Conservation (phyloP, 2,888 invertebrate genomes). For the Prenolepis imparis region DNA sequence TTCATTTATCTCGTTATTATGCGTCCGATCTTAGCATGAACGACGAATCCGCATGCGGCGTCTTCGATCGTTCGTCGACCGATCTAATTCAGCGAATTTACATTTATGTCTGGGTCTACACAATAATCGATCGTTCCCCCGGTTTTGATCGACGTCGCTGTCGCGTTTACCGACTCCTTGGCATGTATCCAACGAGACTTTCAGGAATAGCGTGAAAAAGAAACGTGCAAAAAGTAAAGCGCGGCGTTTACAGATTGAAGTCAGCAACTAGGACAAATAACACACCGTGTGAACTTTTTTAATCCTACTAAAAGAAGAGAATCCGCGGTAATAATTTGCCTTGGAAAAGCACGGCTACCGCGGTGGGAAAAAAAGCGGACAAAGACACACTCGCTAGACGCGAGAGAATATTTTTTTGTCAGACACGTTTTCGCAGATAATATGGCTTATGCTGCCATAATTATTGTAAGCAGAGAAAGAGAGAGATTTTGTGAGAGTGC, state of each 20-base stretch:
- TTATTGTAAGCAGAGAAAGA: not conserved
- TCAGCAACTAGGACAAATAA: slow-evolving; percentile 20
- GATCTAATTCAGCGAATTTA: slow-evolving; percentile 26
- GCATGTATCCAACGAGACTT: slow-evolving; percentile 28
- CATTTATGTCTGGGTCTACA: slow-evolving; percentile 6
- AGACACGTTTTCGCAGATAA: slow-evolving; percentile 18
- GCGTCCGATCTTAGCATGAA: slow-evolving; percentile 26
- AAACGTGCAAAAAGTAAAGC: not conserved
- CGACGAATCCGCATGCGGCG: slow-evolving; percentile 17
- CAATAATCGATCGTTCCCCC: slow-evolving; percentile 30
- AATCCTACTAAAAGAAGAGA: slow-evolving; percentile 4
- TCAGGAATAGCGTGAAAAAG: slow-evolving; percentile 11
- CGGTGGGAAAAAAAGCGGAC: not conserved
- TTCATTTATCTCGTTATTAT: slow-evolving; percentile 48
- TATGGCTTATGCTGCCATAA: not conserved
- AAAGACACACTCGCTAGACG: not conserved
- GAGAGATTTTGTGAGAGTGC: not conserved
- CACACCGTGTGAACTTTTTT: slow-evolving; percentile 2
- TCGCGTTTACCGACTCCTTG: not conserved
- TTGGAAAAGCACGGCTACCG: not conserved
- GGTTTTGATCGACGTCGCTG: slow-evolving; percentile 15
- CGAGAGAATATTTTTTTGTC: slow-evolving; percentile 1
- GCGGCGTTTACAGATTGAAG: slow-evolving; percentile 32
- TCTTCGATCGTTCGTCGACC: slow-evolving; percentile 30
- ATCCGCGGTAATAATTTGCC: slow-evolving; percentile 8